phyloP scores from a whole-genome alignment of 1,140 invertebrate species.

The Drosophila sturtevanti region DNA sequence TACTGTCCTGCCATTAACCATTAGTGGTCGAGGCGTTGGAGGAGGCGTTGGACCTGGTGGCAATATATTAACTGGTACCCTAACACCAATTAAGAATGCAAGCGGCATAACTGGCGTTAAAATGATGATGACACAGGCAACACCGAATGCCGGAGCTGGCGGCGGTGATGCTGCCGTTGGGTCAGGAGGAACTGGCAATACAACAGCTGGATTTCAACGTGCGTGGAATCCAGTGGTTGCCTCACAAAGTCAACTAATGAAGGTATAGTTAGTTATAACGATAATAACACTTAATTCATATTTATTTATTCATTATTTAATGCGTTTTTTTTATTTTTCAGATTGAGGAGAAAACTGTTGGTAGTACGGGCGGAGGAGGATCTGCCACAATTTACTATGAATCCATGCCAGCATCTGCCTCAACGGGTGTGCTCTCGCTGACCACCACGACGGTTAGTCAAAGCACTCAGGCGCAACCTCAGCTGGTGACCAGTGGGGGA shows the following conservation, averaged over 20 bases:
- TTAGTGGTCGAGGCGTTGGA: constrained; percentile 65
- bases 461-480: constrained; percentile 69
- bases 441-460: constrained; percentile 75
- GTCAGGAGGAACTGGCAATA: constrained; percentile 12
- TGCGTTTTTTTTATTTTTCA: not conserved
- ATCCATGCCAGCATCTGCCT: constrained; percentile 73
- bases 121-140: constrained; percentile 75
- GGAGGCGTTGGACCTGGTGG: constrained; percentile 40
- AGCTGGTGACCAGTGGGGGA: constrained; percentile 55
- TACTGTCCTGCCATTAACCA: constrained; percentile 72
- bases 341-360: constrained; percentile 38
- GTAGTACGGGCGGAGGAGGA: constrained; percentile 47
- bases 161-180: constrained; percentile 17
- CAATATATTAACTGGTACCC: constrained; percentile 72
- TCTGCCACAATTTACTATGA: constrained; percentile 79
- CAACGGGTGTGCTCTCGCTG: constrained; percentile 75
- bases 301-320: too few species aligned
- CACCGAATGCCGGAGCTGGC: constrained; percentile 18
- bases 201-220: constrained; percentile 38
- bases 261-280: constrained; percentile 22
- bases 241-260: constrained; percentile 41
- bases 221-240: constrained; percentile 55
- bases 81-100: constrained; percentile 75
- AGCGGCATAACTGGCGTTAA: constrained; percentile 74
- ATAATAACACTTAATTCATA: too few species aligned